Percentiles rank a stretch among this genome's conserved stretches.
These are phyloP conservation scores for Sinocyclocheilus anshuiensis DNA, from an alignment of 2,113 vertebrate species.

Conservation along the genomic window DNA sequence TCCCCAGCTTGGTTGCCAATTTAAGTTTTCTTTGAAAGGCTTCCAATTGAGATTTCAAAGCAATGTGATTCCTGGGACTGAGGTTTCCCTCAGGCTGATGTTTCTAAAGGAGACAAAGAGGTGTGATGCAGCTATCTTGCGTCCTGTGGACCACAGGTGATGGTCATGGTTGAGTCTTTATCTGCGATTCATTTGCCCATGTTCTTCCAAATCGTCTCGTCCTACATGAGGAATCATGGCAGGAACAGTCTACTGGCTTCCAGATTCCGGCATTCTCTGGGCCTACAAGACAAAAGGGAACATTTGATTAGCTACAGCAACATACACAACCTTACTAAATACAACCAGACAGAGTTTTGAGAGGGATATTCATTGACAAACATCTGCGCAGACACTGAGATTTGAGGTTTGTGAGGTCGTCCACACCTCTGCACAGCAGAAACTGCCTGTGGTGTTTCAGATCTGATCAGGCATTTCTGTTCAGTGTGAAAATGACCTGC, in stretches of 20 bases:
- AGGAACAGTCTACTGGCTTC: slow-evolving; percentile 40
- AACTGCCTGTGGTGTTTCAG: neutral
- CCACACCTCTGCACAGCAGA: neutral
- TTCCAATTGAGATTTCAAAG: neutral
- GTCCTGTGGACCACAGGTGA: slow-evolving; percentile 45
- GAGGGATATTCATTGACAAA: neutral
- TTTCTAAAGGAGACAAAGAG: neutral
- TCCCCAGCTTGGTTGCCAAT: neutral
- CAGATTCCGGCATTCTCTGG: slow-evolving; percentile 51
- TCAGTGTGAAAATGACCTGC: neutral
- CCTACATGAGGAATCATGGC: slow-evolving; percentile 12
- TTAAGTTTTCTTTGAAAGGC: neutral
- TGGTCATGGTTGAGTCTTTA: slow-evolving; percentile 60
- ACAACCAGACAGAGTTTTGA: neutral
- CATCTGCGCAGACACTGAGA: neutral
- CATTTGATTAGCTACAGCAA: neutral
- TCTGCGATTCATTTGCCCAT: slow-evolving; percentile 8
- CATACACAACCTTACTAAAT: neutral
- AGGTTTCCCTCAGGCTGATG: neutral
- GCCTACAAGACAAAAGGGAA: slow-evolving; percentile 65
- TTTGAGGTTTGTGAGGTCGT: neutral
- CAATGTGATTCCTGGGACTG: neutral
- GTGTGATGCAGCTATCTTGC: slow-evolving; percentile 53
- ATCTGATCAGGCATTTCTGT: neutral
- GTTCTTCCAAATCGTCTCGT: slow-evolving; percentile 37